Conservation (phyloP, 1,140 invertebrate species). For the Melanaphis sacchari region DNA sequence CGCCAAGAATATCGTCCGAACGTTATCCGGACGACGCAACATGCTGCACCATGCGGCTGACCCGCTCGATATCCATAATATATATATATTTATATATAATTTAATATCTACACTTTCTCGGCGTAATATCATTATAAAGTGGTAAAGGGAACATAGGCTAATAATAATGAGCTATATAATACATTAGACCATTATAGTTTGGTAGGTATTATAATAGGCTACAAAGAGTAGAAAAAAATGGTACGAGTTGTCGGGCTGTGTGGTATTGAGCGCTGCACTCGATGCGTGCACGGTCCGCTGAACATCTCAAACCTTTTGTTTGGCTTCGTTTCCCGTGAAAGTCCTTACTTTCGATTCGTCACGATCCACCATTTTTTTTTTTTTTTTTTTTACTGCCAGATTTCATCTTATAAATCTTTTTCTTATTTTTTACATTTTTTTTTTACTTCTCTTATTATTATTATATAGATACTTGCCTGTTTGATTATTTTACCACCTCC, state of each 20-base stretch:
- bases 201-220: constrained; percentile 55
- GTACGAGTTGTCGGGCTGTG: constrained; percentile 57
- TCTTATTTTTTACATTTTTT: constrained; percentile 39
- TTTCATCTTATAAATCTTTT: constrained; percentile 52
- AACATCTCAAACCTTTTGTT: constrained; percentile 58
- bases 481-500: constrained; percentile 46
- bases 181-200: constrained; percentile 45
- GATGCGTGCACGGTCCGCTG: constrained; percentile 54
- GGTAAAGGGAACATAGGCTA: constrained; percentile 42
- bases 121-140: constrained; percentile 37
- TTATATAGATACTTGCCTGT: not conserved
- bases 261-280: constrained; percentile 55
- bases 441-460: not conserved
- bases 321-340: constrained; percentile 57
- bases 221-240: constrained; percentile 45
- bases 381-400: constrained; percentile 33
- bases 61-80: not conserved
- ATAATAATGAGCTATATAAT: constrained; percentile 54
- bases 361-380: constrained; percentile 54
- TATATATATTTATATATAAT: not conserved
- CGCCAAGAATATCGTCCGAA: not conserved
- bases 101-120: constrained; percentile 41
- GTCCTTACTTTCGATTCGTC: constrained; percentile 58
- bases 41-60: not conserved
- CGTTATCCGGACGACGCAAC: not conserved